These are phyloP conservation scores for Agonopterix heracliana DNA, from an alignment of 2,888 invertebrate species.

Conservation along the genomic window DNA sequence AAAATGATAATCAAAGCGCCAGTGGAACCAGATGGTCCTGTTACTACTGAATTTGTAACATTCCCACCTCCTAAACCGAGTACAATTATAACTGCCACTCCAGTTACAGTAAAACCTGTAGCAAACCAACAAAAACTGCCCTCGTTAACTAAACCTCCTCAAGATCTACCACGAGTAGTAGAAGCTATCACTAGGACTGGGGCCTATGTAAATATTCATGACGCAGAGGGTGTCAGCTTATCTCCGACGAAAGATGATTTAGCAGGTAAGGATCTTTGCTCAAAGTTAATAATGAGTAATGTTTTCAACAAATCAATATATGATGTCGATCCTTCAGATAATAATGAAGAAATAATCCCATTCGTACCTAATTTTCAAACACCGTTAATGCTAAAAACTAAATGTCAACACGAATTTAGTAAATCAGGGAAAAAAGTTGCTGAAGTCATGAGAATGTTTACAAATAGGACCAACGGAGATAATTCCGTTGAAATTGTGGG, in stretches of 20 bases:
- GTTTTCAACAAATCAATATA: conserved; percentile 32
- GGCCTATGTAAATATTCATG: conserved; percentile 84
- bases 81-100: conserved; percentile 78
- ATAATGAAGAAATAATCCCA: conserved; percentile 50
- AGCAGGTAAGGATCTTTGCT: conserved; percentile 80
- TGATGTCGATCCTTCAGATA: conserved; percentile 32
- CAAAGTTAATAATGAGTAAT: conserved; percentile 36
- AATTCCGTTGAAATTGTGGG: conserved; percentile 28
- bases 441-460: conserved; percentile 68
- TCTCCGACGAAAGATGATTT: conserved; percentile 78
- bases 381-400: conserved; percentile 58
- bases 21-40: conserved; percentile 52
- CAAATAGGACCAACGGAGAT: conserved; percentile 45
- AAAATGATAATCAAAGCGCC: conserved; percentile 79
- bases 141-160: conserved; percentile 41
- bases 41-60: conserved; percentile 75
- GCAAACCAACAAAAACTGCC: conserved; percentile 26
- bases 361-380: conserved; percentile 69
- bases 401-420: conserved; percentile 40
- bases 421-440: conserved; percentile 55
- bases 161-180: conserved; percentile 59
- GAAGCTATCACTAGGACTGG: conserved; percentile 73
- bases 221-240: conserved; percentile 76
- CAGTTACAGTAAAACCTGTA: conserved; percentile 49
- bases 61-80: conserved; percentile 75